phyloP scores from a whole-genome alignment of 2,888 invertebrate species.

The Drosophila gaucha region DNA sequence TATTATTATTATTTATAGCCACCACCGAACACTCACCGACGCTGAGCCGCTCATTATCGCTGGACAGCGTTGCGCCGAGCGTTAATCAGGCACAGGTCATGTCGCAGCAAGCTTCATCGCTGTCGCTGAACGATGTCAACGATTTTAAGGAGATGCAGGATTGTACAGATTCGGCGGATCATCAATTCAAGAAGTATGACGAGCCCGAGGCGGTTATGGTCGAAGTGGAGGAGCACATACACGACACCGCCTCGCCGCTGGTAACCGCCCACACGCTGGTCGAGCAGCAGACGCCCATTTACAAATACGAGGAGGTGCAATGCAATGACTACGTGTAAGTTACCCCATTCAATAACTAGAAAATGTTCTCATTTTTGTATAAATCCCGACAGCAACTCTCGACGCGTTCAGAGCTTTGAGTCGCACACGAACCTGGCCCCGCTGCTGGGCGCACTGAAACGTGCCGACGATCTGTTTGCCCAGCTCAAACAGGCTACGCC shows the following conservation, averaged over 20 bases:
- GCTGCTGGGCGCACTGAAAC: slow-evolving; percentile 76
- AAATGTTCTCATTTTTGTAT: background rate
- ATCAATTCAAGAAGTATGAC: slow-evolving; percentile 81
- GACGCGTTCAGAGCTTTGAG: slow-evolving; percentile 83
- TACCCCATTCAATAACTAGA: background rate
- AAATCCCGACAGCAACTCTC: slow-evolving; percentile 70
- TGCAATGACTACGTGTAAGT: slow-evolving; percentile 86
- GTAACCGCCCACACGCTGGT: slow-evolving; percentile 87
- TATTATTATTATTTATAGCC: slow-evolving; percentile 20
- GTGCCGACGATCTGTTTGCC: slow-evolving; percentile 76
- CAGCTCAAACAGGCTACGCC: slow-evolving; percentile 63
- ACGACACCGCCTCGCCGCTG: slow-evolving; percentile 91
- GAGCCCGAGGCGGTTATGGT: slow-evolving; percentile 91
- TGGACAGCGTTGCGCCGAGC: slow-evolving; percentile 89
- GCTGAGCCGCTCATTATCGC: slow-evolving; percentile 91
- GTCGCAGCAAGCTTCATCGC: slow-evolving; percentile 89
- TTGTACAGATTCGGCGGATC: slow-evolving; percentile 78
- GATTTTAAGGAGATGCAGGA: slow-evolving; percentile 87
- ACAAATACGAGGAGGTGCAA: slow-evolving; percentile 88
- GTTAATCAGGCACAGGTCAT: slow-evolving; percentile 83
- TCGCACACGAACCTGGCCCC: slow-evolving; percentile 82
- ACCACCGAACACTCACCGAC: slow-evolving; percentile 83
- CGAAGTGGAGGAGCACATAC: slow-evolving; percentile 92
- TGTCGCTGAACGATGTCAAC: slow-evolving; percentile 90
- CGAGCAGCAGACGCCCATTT: slow-evolving; percentile 90